Conservation (phyloP, 2,113 vertebrate genomes). For the Dolichotis patagonum region DNA sequence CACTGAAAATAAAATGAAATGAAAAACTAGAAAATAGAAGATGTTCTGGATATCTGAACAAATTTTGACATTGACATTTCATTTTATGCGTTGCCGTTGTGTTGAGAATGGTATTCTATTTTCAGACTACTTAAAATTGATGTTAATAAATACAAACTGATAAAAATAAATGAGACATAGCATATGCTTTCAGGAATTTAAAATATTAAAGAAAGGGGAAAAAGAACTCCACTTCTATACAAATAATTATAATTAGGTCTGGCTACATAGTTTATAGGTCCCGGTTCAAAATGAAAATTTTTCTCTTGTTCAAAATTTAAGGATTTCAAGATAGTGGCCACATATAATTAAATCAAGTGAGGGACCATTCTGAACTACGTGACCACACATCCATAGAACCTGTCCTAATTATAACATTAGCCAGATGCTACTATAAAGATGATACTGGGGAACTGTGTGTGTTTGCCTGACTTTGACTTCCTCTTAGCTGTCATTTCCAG, state of each 20-base stretch:
- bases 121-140: background rate
- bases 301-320: background rate
- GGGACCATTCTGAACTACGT: background rate
- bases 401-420: background rate
- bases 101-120: background rate
- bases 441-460: too few species aligned
- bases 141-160: background rate
- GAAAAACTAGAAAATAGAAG: background rate
- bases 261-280: background rate
- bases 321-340: background rate
- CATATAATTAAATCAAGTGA: background rate
- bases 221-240: background rate
- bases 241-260: background rate
- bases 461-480: rapidly evolving
- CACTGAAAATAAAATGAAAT: background rate
- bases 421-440: background rate
- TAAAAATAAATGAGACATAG: background rate
- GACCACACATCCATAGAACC: background rate
- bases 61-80: background rate
- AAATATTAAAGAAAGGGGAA: background rate
- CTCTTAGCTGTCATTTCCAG: background rate
- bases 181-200: background rate
- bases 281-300: background rate
- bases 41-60: conserved; percentile 2
- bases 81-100: background rate